These are phyloP conservation scores for Heliangelus exortis DNA, from an alignment of 2,797 vertebrate genomes.

Conservation along the genomic window DNA sequence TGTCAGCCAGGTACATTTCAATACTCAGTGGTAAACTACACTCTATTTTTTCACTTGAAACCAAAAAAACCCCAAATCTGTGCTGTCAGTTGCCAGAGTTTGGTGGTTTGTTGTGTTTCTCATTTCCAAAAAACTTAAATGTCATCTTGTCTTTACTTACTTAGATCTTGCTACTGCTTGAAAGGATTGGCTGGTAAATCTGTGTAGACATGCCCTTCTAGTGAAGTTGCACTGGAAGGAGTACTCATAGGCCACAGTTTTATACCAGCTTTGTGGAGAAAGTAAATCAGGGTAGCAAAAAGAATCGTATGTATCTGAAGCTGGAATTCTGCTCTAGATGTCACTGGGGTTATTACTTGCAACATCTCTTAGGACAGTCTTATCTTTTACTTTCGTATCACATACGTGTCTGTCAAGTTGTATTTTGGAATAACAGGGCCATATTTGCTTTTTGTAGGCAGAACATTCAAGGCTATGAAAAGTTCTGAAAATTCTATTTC, in stretches of 20 bases:
- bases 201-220: neutral
- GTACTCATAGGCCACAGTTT: neutral
- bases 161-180: neutral
- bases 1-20: neutral
- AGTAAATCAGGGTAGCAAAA: neutral
- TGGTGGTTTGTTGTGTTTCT: neutral
- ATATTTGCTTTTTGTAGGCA: neutral
- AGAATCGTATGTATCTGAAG: neutral
- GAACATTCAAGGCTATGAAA: neutral
- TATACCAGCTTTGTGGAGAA: neutral
- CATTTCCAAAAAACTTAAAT: neutral
- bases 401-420: neutral
- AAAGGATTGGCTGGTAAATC: neutral
- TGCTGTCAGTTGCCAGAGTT: neutral
- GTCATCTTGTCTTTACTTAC: neutral
- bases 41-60: neutral
- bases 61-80: neutral
- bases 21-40: neutral
- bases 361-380: neutral
- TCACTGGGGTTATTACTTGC: neutral
- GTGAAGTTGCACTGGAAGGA: neutral
- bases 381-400: neutral
- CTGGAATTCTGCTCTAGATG: neutral
- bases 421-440: neutral
- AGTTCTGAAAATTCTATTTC: neutral